Conservation (phyloP, 1,140 invertebrate genomes). For the Heliothis subflexa region DNA sequence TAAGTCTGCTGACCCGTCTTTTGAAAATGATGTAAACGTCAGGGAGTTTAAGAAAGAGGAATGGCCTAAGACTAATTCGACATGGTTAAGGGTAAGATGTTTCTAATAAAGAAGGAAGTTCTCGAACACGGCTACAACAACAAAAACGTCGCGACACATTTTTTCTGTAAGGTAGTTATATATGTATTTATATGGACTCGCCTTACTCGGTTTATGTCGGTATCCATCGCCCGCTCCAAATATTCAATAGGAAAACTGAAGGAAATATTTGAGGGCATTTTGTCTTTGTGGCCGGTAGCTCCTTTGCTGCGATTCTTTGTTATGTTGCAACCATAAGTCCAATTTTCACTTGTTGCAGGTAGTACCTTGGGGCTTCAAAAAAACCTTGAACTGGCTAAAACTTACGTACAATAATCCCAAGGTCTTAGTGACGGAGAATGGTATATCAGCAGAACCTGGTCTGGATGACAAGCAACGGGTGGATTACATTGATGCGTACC, state of each 20-base stretch:
- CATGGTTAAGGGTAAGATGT: conserved; percentile 82
- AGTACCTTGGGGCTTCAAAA: conserved; percentile 90
- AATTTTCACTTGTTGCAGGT: conserved; percentile 70
- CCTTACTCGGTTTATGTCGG: too few species aligned
- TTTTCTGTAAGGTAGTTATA: too few species aligned
- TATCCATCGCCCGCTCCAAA: too few species aligned
- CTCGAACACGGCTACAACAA: too few species aligned
- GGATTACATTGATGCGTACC: conserved; percentile 86
- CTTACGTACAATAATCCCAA: conserved; percentile 87
- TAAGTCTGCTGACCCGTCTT: conserved; percentile 65
- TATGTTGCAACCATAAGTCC: too few species aligned
- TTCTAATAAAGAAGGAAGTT: too few species aligned
- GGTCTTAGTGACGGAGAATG: conserved; percentile 92
- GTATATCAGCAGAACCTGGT: conserved; percentile 85
- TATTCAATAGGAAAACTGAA: too few species aligned
- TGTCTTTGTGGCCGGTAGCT: too few species aligned
- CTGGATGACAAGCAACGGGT: conserved; percentile 66
- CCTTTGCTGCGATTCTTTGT: too few species aligned
- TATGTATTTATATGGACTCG: too few species aligned
- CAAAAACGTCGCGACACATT: too few species aligned
- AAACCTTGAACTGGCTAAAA: conserved; percentile 88
- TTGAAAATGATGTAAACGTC: conserved; percentile 73
- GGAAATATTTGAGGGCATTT: too few species aligned
- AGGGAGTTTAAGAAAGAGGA: conserved; percentile 64
- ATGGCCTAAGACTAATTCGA: conserved; percentile 82